Base-by-base conservation (phyloP, 2,113 vertebrate species). In the Sphaerodactylus townsendi region DNA sequence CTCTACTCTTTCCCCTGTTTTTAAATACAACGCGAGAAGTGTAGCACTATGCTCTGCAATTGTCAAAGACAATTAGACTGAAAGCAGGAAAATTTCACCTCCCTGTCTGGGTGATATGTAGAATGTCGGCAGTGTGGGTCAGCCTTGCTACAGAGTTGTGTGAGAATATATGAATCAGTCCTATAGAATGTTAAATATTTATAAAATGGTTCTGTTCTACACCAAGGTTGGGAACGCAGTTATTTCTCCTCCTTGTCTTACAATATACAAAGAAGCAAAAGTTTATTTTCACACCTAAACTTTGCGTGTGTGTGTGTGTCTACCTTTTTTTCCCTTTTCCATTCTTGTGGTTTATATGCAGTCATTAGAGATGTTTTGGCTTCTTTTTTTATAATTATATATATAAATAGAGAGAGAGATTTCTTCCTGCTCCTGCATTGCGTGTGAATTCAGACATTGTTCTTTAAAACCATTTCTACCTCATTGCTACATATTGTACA, bases 401-500 rank as follows among this genome's bases (percentile, higher is more conserved):
- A 66, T 79, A 73, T 73, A n/a, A n/a, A n/a, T 82, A 59, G n/a
- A 71, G 72, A 44, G 8, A 79, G 48, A 69, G n/a, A 50, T 75
- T 39, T 79, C 30, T 39, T 21, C 75, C 83, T 39, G 78, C 83
- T 68, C 11, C 39, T 68, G 46, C 76, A 72, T 85, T 85, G 76
- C 76, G 76, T 85, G 93, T 96, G 92, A 94, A 94, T 96, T 97
- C 95, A 95, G 92, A 93, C 94, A 95, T 98, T 96, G 95, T 97
- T 97, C 97, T 98, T 97, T 98, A 97, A 96, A 97, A 98, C 98
- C 98, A 99, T 99, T 98, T 98, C 98, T 99, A 99, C 98, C 98
- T 99, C 98, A 99, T 99, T 98, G 97, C 98, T 98, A 98, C 98
- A 98, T 98, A 98, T 97, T 98, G 97, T 98, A 98, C 97, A 98